Conservation (phyloP, 2,888 invertebrate species). For the Invenusta paracnida region DNA sequence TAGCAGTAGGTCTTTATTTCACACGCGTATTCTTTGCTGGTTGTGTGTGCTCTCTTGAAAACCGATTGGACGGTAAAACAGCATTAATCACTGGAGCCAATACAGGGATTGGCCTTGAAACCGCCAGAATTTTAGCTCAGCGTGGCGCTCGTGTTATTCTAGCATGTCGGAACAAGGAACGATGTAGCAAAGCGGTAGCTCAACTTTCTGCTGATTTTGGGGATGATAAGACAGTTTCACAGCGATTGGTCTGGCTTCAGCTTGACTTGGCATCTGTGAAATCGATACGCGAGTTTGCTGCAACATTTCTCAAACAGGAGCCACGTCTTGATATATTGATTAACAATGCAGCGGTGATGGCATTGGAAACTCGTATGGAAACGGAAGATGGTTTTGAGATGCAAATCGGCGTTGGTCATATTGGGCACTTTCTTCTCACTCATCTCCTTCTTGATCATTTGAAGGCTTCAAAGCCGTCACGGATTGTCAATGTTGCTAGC, state of each 20-base stretch:
- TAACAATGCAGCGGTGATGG: neutral
- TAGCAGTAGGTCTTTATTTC: too few species aligned
- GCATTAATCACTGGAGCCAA: constrained; percentile 89
- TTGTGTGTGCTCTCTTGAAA: too few species aligned
- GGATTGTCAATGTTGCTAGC: constrained; percentile 56
- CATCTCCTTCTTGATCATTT: constrained; percentile 55
- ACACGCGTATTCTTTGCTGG: too few species aligned
- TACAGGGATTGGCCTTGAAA: constrained; percentile 87
- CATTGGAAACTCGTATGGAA: neutral
- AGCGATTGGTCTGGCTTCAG: neutral
- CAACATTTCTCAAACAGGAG: neutral
- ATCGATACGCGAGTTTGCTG: neutral
- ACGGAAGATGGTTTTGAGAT: constrained; percentile 57
- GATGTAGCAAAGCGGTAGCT: neutral
- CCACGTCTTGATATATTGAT: neutral
- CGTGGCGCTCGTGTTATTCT: neutral
- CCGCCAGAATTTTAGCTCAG: constrained; percentile 65
- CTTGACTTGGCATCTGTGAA: neutral
- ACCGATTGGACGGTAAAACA: too few species aligned
- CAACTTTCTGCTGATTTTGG: neutral
- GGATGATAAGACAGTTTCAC: too few species aligned
- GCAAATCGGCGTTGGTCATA: constrained; percentile 58
- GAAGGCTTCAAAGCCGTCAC: constrained; percentile 53
- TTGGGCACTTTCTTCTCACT: constrained; percentile 58
- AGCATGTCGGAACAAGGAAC: neutral